Evolutionary conservation across 2,888 invertebrate species (phyloP), one percentile per base, ranked within the genome.

Genomic region (Drosophila incognita): DNA sequence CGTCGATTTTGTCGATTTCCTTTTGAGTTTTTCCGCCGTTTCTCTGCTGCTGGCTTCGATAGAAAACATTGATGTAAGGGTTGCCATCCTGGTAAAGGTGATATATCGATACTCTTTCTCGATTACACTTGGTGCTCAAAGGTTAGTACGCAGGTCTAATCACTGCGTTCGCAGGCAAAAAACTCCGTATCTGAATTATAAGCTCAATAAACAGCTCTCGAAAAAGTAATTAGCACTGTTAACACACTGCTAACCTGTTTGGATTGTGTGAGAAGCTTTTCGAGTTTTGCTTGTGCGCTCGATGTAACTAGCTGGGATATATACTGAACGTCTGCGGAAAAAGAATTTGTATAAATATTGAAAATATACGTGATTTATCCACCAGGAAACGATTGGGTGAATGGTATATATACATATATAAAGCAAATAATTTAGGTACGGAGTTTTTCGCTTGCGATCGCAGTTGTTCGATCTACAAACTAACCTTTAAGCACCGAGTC

Each of bases 11-110:
- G 36, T 69, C 46, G n/a, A 13, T 53, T 57, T 72, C 57, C 75
- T 71, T 82, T 83, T 46, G 57, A 87, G 60, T 82, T 82, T 82
- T 61, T 85, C 83, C 88, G 88, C 83, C 71, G 67, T 82, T 82
- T 75, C 36, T 52, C 10, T 54, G 24, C 27, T 60, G 51, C 54
- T 72, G 74, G 88, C 88, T 80, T 78, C 80, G 76, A 79, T 76
- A 67, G 29, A 24, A 29, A 15, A n/a, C 21, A 46, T 15, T 15
- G 11, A 13, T 38, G 5, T 8, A 11, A 5, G 10, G 7, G 13
- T 38, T 18, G 35, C 46, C 36, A 46, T 11, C 8, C 7, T 18
- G 3, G 13, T 15, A 29, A 0, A 18, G 10, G 8, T 6, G 21
- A 24, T 15, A 18, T 69, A 59, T 59, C 69, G 69, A 69, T 69